These are phyloP conservation scores for Mugil cephalus DNA, from an alignment of 2,113 vertebrate genomes.

Conservation along the genomic window DNA sequence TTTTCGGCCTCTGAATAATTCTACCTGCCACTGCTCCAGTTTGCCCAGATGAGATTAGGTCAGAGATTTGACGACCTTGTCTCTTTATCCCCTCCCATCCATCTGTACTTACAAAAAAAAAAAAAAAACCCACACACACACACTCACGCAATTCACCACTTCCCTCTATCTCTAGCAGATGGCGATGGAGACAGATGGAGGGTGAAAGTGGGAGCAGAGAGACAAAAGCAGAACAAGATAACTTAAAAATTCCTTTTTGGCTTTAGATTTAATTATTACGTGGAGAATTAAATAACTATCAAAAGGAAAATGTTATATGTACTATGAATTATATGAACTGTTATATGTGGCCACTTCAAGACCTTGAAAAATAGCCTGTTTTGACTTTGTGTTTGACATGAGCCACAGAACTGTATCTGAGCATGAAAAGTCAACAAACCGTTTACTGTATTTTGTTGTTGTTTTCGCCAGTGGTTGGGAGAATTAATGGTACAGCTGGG, in stretches of 20 bases:
- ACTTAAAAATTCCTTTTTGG: not conserved
- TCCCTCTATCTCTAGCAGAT: slow-evolving; percentile 70
- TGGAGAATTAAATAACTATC: too few species aligned
- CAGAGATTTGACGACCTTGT: slow-evolving; percentile 70
- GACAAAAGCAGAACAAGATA: not conserved
- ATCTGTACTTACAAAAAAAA: slow-evolving; percentile 67
- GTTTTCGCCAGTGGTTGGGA: too few species aligned
- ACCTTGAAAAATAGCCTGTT: too few species aligned
- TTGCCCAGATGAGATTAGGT: slow-evolving; percentile 71
- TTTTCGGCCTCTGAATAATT: slow-evolving; percentile 4
- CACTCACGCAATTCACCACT: slow-evolving; percentile 37
- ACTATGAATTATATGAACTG: too few species aligned
- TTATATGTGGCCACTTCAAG: too few species aligned
- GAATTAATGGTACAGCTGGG: too few species aligned
- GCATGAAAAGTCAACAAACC: too few species aligned
- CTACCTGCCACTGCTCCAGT: slow-evolving; percentile 68
- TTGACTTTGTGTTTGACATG: too few species aligned
- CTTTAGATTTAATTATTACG: too few species aligned
- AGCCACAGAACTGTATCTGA: too few species aligned
- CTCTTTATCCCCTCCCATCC: slow-evolving; percentile 67
- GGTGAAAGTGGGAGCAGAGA: slow-evolving; percentile 13
- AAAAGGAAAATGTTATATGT: too few species aligned
- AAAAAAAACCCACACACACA: not conserved
- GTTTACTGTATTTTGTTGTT: too few species aligned
- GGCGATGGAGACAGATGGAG: slow-evolving; percentile 43